Percentiles rank a stretch among this genome's conserved stretches.
These are phyloP conservation scores for Orthosia incerta DNA, from an alignment of 2,888 invertebrate species.

Conservation along the genomic window DNA sequence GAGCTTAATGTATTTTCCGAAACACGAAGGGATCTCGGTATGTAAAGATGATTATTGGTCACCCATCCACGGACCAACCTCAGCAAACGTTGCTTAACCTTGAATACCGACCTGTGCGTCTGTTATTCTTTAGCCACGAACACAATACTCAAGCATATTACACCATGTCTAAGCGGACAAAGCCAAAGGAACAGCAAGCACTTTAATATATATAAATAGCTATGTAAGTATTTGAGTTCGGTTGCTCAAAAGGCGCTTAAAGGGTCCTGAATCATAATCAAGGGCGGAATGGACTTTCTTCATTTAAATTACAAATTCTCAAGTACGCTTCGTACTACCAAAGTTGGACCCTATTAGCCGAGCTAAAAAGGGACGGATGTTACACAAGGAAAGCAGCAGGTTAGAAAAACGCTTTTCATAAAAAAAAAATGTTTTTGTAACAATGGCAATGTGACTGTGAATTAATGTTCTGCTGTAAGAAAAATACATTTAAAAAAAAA, in stretches of 20 bases:
- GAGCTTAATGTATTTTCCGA: too few relatives aligned
- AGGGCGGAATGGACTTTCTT: slow-evolving; percentile 14
- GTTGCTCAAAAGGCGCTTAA: slow-evolving; percentile 1
- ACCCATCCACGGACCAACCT: too few relatives aligned
- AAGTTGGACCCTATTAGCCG: slow-evolving; percentile 59
- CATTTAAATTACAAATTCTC: slow-evolving; percentile 53
- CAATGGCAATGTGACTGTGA: background rate
- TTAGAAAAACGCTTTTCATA: background rate
- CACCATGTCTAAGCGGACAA: background rate
- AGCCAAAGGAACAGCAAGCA: background rate
- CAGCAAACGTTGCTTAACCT: too few relatives aligned
- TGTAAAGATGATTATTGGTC: too few relatives aligned
- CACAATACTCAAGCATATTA: background rate
- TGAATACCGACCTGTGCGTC: too few relatives aligned
- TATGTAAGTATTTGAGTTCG: slow-evolving; percentile 12
- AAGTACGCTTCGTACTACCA: slow-evolving; percentile 53
- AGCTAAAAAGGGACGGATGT: slow-evolving; percentile 27
- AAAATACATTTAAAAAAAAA: too few relatives aligned
- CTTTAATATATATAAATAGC: background rate
- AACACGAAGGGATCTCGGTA: too few relatives aligned
- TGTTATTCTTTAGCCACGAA: background rate
- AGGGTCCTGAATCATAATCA: slow-evolving; percentile 35
- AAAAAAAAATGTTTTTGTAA: background rate
- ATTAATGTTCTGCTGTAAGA: background rate
- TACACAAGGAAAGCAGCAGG: slow-evolving; percentile 1